Percentiles rank a stretch among this genome's conserved stretches.
Evolutionary conservation across 2,797 vertebrate species (phyloP).

Genomic region (Helicolenus hilgendorfi): DNA sequence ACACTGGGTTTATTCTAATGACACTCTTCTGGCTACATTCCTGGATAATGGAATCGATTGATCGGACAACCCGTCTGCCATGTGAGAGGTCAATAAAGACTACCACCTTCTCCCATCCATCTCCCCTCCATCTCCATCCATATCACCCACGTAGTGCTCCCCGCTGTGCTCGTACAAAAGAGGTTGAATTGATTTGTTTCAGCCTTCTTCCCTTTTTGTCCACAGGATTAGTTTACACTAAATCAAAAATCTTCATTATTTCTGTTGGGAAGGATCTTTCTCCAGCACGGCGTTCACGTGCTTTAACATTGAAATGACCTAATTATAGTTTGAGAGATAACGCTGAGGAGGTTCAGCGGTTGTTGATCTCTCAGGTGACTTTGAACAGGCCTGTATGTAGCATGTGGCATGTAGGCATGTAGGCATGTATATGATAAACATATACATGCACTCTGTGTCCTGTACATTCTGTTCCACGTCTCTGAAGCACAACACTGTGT

Average conservation of each 20-base stretch:
- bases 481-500: background rate
- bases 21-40: background rate
- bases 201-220: background rate
- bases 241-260: background rate
- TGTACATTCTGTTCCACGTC: constrained; percentile 78
- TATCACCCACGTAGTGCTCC: rapidly evolving
- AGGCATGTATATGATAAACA: constrained; percentile 15
- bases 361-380: background rate
- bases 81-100: background rate
- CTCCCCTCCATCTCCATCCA: too few relatives aligned
- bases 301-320: background rate
- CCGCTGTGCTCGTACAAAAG: background rate
- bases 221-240: background rate
- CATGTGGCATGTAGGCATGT: background rate
- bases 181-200: background rate
- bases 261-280: background rate
- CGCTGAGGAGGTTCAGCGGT: background rate
- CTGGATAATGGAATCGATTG: background rate
- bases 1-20: background rate
- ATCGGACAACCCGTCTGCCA: background rate
- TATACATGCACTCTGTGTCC: constrained; percentile 53
- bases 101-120: background rate
- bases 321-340: background rate
- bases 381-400: background rate
- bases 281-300: background rate